phyloP scores from a whole-genome alignment of 37 sponge, comb jelly and placozoan genomes.

The Chondrosia reniformis region DNA sequence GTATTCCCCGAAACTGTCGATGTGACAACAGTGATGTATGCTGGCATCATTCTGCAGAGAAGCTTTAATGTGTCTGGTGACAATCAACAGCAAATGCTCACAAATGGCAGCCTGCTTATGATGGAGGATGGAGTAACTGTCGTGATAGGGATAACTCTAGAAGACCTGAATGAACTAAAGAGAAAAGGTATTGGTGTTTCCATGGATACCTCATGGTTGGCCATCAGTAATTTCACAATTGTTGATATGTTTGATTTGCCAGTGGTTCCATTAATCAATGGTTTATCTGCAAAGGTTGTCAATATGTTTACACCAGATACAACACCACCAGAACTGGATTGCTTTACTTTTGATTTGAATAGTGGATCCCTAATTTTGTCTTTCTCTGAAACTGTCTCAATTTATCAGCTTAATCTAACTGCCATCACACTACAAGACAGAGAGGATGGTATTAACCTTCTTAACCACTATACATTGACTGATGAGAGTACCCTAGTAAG shows the following conservation, averaged over 20 bases:
- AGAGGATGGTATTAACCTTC: constrained; percentile 30
- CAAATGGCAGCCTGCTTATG: constrained; percentile 52
- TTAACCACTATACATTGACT: constrained; percentile 68
- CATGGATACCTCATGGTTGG: constrained; percentile 60
- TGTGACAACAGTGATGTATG: constrained; percentile 69
- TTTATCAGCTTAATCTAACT: constrained; percentile 52
- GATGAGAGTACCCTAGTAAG: constrained; percentile 36
- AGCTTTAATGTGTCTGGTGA: constrained; percentile 49
- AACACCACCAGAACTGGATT: constrained; percentile 56
- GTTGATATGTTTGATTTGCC: constrained; percentile 71
- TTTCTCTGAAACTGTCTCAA: constrained; percentile 86
- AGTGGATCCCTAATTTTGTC: constrained; percentile 27
- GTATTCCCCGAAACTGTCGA: constrained; percentile 84
- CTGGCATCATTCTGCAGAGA: constrained; percentile 69
- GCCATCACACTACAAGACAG: constrained; percentile 75
- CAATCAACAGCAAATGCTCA: constrained; percentile 60
- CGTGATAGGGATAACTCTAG: constrained; percentile 45
- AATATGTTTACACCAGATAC: constrained; percentile 54
- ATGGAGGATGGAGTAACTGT: constrained; percentile 59
- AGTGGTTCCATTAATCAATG: constrained; percentile 46
- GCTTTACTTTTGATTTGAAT: constrained; percentile 64
- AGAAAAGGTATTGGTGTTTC: constrained; percentile 69
- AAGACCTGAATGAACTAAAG: constrained; percentile 85
- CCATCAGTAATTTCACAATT: constrained; percentile 54
- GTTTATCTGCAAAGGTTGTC: constrained; percentile 46